A percentile compares a stretch with the other conserved stretches of the same genome.
phyloP scores from a whole-genome alignment of 2,888 invertebrate genomes.

The Mongoloraphidia duomilia region DNA sequence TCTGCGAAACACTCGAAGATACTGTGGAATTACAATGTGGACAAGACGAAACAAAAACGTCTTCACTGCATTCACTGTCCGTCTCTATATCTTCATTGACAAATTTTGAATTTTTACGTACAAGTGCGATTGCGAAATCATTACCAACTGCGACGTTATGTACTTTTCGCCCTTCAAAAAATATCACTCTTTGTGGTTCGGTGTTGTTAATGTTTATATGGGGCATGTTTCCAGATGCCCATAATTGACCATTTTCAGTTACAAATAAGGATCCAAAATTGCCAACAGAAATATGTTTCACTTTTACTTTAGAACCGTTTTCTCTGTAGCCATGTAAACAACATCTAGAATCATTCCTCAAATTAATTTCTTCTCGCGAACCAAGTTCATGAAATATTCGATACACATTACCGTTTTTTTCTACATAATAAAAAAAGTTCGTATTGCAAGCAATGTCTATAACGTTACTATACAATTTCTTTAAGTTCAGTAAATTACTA shows the following conservation, averaged over 20 bases:
- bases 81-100: conserved; percentile 36
- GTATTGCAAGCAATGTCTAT: conserved; percentile 48
- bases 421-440: conserved; percentile 43
- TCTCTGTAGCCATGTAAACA: conserved; percentile 49
- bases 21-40: conserved; percentile 45
- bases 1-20: conserved; percentile 41
- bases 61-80: conserved; percentile 44
- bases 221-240: conserved; percentile 54
- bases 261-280: conserved; percentile 48
- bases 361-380: conserved; percentile 41
- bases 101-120: conserved; percentile 39
- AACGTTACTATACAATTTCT: conserved; percentile 37
- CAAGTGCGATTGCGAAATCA: conserved; percentile 61
- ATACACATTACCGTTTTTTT: conserved; percentile 43
- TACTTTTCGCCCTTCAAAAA: conserved; percentile 53
- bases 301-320: conserved; percentile 44
- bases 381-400: conserved; percentile 38
- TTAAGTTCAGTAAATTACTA: conserved; percentile 31
- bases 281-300: conserved; percentile 45
- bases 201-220: conserved; percentile 45
- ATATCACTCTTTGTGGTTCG: conserved; percentile 47
- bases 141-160: conserved; percentile 58
- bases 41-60: conserved; percentile 50
- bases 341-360: conserved; percentile 47
- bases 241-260: conserved; percentile 50